Conservation (phyloP, 92 coral and sea anemone genomes). For the Micromussa lordhowensis region DNA sequence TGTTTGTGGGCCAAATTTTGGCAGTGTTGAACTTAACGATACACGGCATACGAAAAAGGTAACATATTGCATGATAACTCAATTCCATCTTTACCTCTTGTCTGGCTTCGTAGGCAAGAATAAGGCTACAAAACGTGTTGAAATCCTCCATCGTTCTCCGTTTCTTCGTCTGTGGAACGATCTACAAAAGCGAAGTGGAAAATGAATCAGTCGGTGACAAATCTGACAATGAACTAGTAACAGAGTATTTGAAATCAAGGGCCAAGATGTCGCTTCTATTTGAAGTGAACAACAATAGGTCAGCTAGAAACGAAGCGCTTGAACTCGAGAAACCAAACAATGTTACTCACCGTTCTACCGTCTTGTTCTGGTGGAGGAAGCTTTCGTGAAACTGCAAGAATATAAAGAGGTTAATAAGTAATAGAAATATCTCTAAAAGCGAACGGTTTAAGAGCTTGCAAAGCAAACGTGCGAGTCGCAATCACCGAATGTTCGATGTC, state of each 20-base stretch:
- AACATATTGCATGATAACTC: conserved; percentile 22
- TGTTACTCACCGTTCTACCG: conserved; percentile 53
- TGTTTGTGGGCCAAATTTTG: not conserved
- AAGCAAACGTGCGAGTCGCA: conserved; percentile 15
- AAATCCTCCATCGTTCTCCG: conserved; percentile 94
- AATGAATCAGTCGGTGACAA: not conserved
- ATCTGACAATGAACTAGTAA: not conserved
- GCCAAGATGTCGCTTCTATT: conserved; percentile 47
- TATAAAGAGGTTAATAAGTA: not conserved
- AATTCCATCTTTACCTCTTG: conserved; percentile 81
- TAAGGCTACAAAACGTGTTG: conserved; percentile 98
- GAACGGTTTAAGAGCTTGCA: conserved; percentile 13
- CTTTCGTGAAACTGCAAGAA: conserved; percentile 74
- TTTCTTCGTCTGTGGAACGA: conserved; percentile 89
- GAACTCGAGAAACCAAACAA: conserved; percentile 48
- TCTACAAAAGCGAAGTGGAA: conserved; percentile 56
- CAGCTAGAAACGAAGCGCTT: conserved; percentile 51
- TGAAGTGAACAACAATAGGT: conserved; percentile 49
- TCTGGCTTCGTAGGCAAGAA: conserved; percentile 97
- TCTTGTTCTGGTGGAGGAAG: conserved; percentile 59
- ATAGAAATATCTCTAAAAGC: conserved; percentile 2
- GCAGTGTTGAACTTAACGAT: not conserved
- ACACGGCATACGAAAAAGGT: not conserved
- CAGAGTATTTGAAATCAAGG: conserved; percentile 34
- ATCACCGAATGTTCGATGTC: conserved; percentile 20